A percentile compares a stretch with the other conserved stretches of the same genome.
Evolutionary conservation across 2,888 invertebrate genomes (phyloP).

Genomic region (Cantharis lateralis): DNA sequence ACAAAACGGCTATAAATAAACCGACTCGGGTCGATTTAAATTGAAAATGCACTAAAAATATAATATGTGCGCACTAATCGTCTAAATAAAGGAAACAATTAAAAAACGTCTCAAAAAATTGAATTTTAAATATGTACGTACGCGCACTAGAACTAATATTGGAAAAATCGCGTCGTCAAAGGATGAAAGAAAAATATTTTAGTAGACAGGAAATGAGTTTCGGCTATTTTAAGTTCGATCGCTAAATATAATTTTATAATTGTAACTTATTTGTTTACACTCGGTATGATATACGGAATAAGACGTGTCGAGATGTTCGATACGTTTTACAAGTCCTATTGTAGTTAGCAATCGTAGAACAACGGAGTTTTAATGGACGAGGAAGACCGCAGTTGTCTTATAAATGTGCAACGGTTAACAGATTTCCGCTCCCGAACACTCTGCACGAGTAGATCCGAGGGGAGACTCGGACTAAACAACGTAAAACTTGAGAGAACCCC

Average conservation of each 20-base stretch:
- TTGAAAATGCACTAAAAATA: not conserved
- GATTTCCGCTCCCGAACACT: no score
- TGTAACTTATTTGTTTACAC: not conserved
- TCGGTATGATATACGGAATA: not conserved
- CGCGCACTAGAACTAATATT: not conserved
- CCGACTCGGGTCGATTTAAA: not conserved
- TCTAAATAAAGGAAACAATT: not conserved
- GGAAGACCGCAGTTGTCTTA: no score
- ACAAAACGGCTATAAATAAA: not conserved
- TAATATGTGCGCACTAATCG: not conserved
- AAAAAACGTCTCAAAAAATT: not conserved
- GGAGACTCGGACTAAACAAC: no score
- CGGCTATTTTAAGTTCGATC: not conserved
- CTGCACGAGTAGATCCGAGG: no score
- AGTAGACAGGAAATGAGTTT: not conserved
- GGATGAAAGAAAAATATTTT: not conserved
- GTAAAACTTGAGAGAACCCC: no score
- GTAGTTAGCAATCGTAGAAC: no score
- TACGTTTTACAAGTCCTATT: no score
- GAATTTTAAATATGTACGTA: not conserved
- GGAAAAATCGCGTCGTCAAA: not conserved
- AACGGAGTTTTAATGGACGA: no score
- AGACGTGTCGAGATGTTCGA: no score
- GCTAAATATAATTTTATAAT: not conserved
- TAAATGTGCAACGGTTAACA: no score